A percentile compares a stretch with the other conserved stretches of the same genome.
These are phyloP conservation scores for Mycetomoellerius zeteki DNA, from an alignment of 1,140 invertebrate genomes.

Conservation along the genomic window DNA sequence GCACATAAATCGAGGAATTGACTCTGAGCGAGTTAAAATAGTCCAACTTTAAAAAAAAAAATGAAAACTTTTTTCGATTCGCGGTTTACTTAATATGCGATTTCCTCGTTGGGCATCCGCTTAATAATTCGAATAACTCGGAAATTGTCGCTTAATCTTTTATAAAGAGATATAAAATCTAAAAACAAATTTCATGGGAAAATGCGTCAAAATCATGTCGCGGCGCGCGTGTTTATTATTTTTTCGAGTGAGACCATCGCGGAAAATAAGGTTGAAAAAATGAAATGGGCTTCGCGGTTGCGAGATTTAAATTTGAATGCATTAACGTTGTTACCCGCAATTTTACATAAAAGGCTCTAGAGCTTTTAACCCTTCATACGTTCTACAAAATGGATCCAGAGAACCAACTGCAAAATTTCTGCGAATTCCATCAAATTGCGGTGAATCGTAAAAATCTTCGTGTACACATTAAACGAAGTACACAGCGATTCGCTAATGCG, in stretches of 20 bases:
- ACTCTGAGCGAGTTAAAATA: neutral
- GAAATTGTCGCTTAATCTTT: conserved; percentile 6
- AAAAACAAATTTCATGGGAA: conserved; percentile 19
- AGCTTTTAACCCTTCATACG: conserved; percentile 36
- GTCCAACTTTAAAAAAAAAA: neutral
- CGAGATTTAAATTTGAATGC: conserved; percentile 46
- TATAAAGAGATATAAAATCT: neutral
- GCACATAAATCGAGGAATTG: neutral
- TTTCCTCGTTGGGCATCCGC: neutral
- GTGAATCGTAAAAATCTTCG: conserved; percentile 37
- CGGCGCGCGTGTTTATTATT: conserved; percentile 12
- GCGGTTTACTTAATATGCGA: neutral
- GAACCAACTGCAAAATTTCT: neutral
- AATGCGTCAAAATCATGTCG: neutral
- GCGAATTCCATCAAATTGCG: conserved; percentile 20
- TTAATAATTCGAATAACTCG: conserved; percentile 17
- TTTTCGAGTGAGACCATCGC: neutral
- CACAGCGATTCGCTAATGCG: neutral
- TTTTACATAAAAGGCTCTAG: conserved; percentile 29
- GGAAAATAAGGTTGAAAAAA: conserved; percentile 43
- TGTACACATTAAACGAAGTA: conserved; percentile 15
- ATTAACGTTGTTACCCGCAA: conserved; percentile 33
- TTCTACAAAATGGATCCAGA: conserved; percentile 17
- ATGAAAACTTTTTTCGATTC: neutral
- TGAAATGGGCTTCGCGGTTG: conserved; percentile 28